Evolutionary conservation across 2,888 invertebrate genomes (phyloP).

Genomic region (Nemoura dubitans): DNA sequence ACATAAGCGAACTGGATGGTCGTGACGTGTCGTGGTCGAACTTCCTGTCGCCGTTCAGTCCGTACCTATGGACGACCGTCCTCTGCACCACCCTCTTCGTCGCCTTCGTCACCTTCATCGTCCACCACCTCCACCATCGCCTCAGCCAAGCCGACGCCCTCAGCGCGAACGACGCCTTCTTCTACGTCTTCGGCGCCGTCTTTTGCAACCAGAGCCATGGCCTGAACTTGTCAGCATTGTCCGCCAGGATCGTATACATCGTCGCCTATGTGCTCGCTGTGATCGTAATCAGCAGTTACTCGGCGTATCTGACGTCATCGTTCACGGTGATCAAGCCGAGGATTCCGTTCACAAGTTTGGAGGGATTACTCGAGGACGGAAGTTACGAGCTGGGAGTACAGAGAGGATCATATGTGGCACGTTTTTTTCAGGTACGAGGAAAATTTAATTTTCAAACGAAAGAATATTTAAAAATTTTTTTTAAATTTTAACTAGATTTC

Average conservation of each 20-base stretch:
- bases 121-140: background rate
- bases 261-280: conserved; percentile 30
- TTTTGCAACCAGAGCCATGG: conserved; percentile 36
- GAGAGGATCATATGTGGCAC: background rate
- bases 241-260: conserved; percentile 38
- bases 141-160: background rate
- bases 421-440: background rate
- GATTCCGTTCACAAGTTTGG: conserved; percentile 32
- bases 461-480: no score
- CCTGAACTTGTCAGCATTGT: conserved; percentile 16
- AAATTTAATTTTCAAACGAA: no score
- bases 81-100: background rate
- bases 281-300: conserved; percentile 41
- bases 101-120: background rate
- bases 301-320: conserved; percentile 39
- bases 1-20: background rate
- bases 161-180: conserved; percentile 10
- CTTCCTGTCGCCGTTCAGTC: background rate
- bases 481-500: no score
- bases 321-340: conserved; percentile 28
- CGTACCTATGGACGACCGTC: background rate
- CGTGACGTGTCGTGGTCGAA: background rate
- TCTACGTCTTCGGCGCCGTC: conserved; percentile 38
- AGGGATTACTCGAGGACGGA: background rate
- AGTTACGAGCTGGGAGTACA: background rate